These are phyloP conservation scores for Castor canadensis DNA, from an alignment of 2,113 vertebrate genomes.

Conservation along the genomic window DNA sequence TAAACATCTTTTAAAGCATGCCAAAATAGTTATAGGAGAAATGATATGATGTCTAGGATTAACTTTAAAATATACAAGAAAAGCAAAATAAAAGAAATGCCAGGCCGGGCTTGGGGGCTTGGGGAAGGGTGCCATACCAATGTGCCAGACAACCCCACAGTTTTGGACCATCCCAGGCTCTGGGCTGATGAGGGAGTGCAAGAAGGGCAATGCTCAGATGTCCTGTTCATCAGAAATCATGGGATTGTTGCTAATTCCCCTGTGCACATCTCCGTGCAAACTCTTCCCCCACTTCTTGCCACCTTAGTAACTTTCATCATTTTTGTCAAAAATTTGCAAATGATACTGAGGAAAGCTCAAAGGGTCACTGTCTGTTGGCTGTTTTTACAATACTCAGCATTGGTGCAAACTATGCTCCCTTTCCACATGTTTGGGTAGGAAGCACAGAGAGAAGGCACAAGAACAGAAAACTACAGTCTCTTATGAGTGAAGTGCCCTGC, in stretches of 20 bases:
- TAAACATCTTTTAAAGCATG: constrained; percentile 5
- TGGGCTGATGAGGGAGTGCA: background rate
- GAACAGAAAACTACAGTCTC: background rate
- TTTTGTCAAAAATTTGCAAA: background rate
- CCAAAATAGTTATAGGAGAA: background rate
- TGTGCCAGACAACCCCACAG: background rate
- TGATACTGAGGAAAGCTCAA: background rate
- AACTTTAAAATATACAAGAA: background rate
- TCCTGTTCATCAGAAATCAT: background rate
- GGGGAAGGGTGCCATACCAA: background rate
- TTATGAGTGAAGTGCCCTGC: background rate
- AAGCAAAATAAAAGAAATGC: background rate
- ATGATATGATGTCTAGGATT: background rate
- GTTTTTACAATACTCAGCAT: background rate
- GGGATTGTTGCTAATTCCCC: rapidly evolving
- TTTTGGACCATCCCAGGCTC: background rate
- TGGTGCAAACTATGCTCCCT: background rate
- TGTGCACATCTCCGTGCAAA: background rate
- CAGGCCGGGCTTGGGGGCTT: too few species aligned
- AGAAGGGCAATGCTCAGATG: background rate
- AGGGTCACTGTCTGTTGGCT: background rate
- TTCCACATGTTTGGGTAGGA: background rate
- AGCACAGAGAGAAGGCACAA: background rate
- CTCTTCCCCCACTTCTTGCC: background rate
- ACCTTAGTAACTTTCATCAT: background rate